Evolutionary conservation across 2,113 vertebrate species (phyloP).

Genomic region (human (Homo sapiens)): DNA sequence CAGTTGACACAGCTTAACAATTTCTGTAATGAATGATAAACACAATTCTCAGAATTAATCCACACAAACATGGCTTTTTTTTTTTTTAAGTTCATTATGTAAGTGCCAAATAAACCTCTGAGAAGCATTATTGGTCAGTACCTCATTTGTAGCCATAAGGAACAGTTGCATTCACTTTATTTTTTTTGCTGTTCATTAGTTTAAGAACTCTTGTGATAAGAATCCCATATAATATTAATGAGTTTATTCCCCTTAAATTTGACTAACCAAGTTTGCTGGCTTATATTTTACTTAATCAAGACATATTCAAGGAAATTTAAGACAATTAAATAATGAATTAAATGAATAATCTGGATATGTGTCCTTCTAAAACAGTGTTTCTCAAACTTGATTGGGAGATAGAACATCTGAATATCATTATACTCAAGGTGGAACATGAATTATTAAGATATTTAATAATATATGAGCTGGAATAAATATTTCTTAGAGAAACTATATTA

Average conservation of each 20-base stretch:
- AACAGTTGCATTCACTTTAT: background rate
- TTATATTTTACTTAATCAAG: background rate
- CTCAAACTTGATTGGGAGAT: background rate
- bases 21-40: slow-evolving; percentile 81
- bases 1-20: slow-evolving; percentile 76
- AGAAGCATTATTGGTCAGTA: slow-evolving; percentile 58
- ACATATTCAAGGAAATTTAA: background rate
- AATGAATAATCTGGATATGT: background rate
- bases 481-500: background rate
- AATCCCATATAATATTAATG: background rate
- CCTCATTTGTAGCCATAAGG: slow-evolving; percentile 1
- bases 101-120: slow-evolving; percentile 70
- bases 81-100: slow-evolving; percentile 72
- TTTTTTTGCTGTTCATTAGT: slow-evolving; percentile 8
- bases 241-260: background rate
- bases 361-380: background rate
- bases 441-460: background rate
- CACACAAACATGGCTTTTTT: slow-evolving; percentile 77
- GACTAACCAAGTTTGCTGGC: background rate
- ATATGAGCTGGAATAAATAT: background rate
- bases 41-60: slow-evolving; percentile 67
- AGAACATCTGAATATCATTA: background rate
- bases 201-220: background rate
- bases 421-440: background rate
- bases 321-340: background rate